Evolutionary conservation across 1,140 invertebrate species (phyloP), one percentile per base, ranked within the genome.

Genomic region (Drosophila pachea): DNA sequence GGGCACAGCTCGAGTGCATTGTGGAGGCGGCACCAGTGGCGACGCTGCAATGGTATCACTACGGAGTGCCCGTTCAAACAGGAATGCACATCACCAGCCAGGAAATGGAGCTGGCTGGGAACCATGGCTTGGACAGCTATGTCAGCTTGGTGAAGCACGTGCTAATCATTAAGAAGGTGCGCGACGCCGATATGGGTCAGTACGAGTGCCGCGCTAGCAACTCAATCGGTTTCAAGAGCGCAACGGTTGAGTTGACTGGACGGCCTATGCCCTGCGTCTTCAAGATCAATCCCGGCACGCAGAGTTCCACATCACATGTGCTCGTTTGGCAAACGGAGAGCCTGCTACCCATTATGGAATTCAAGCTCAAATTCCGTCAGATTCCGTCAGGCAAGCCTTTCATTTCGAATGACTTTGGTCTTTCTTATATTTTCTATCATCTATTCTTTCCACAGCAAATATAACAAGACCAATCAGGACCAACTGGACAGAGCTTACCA

Each of bases 191-290:
- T 88, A 93, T 96, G 60, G 95, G 95, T 0, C 92, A 92, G 69
- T 96, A 96, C 81, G 92, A 93, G 0, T 96, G 95, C 87, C 91
- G 92, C 31, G 95, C 94, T 0, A 92, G 93, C 35, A 97, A 96
- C 87, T 91, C 91, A 12, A 84, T 95, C 6, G 95, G 95, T 2
- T 89, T 77, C 12, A 90, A 86, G 16, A 90, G 91, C 40, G 89
- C 90, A 22, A 86, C 74, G 7, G 90, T 94, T 31, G 91, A 93
- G 71, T 83, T 94, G 9, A 93, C 92, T 33, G 89, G 88, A 2
- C 70, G 89, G 4, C 89, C 89, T 2, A 93, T 93, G 90, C 91
- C 91, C 8, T 92, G 92, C 6, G 76, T 92, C 1, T 92, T 94
- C 53, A 94, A 92, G 65, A 91, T 91, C 54, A 91, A 86, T 45